These are phyloP conservation scores for Bucorvus abyssinicus DNA, from an alignment of 2,797 vertebrate genomes.

Conservation along the genomic window DNA sequence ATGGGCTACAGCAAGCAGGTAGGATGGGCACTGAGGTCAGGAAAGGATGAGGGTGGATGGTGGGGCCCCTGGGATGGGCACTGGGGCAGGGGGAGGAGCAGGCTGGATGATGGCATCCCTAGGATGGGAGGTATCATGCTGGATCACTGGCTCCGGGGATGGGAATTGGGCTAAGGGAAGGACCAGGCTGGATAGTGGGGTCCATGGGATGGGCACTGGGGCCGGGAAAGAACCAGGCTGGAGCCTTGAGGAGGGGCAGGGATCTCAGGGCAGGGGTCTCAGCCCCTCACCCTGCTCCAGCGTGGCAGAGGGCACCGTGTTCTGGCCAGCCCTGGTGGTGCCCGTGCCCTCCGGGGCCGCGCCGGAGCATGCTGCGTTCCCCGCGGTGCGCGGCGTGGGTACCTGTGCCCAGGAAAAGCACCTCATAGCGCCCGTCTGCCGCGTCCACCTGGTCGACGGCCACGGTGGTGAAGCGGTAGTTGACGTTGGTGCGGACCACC, in stretches of 20 bases:
- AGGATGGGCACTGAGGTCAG: background rate
- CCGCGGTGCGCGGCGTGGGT: conserved; percentile 75
- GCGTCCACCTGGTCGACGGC: conserved; percentile 97
- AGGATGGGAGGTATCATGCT: background rate
- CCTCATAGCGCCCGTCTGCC: conserved; percentile 96
- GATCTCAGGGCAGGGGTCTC: background rate
- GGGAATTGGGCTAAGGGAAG: background rate
- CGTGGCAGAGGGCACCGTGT: background rate
- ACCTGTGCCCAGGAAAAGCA: conserved; percentile 99
- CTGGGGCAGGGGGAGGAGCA: background rate
- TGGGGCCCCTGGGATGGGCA: background rate
- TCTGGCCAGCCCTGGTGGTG: conserved; percentile 37
- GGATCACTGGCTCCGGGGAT: accelerated
- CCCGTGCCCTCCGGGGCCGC: conserved; percentile 37
- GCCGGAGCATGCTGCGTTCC: conserved; percentile 63
- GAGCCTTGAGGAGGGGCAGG: background rate
- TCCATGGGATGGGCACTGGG: background rate
- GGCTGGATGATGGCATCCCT: background rate
- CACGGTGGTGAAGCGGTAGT: conserved; percentile 96
- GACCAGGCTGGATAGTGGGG: background rate
- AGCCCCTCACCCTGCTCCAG: background rate
- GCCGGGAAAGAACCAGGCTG: background rate
- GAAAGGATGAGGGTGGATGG: background rate
- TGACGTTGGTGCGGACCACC: conserved; percentile 92
- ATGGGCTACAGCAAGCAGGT: background rate